Conservation (phyloP, 1,140 invertebrate genomes). For the Melitaea cinxia region DNA sequence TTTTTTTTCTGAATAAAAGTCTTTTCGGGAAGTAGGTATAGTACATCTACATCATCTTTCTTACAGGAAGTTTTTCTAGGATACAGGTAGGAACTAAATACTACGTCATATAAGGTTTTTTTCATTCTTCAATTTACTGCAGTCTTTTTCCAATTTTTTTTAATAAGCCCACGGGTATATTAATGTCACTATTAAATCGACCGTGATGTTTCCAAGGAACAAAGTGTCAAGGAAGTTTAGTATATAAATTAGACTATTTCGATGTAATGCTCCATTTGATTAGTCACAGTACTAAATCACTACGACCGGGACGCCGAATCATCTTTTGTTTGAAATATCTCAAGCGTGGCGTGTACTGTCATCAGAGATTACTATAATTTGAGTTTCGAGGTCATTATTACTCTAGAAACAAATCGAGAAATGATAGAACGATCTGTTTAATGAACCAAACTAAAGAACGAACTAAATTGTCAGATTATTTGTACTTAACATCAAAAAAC, state of each 20-base stretch:
- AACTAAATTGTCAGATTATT: too few relatives aligned
- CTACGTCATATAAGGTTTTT: too few relatives aligned
- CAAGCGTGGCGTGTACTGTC: conserved; percentile 1
- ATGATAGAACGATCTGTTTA: not conserved
- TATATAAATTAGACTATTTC: not conserved
- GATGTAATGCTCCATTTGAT: conserved; percentile 9
- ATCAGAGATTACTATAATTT: not conserved
- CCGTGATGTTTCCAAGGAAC: not conserved
- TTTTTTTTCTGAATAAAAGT: too few relatives aligned
- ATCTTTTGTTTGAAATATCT: conserved; percentile 7
- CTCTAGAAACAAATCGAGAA: not conserved
- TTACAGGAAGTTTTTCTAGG: too few relatives aligned
- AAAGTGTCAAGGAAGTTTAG: not conserved
- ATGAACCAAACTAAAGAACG: not conserved
- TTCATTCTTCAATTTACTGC: too few relatives aligned
- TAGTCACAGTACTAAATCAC: conserved; percentile 3
- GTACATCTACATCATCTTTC: too few relatives aligned
- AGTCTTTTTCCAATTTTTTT: too few relatives aligned
- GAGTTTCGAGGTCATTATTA: not conserved
- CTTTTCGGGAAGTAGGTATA: too few relatives aligned
- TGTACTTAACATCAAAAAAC: too few relatives aligned
- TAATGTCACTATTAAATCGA: too few relatives aligned
- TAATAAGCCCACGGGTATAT: too few relatives aligned
- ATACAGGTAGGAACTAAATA: too few relatives aligned
- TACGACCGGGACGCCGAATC: not conserved